Percentiles rank a stretch among this genome's conserved stretches.
Evolutionary conservation across 2,797 vertebrate genomes (phyloP).

Genomic region (Myripristis murdjan): DNA sequence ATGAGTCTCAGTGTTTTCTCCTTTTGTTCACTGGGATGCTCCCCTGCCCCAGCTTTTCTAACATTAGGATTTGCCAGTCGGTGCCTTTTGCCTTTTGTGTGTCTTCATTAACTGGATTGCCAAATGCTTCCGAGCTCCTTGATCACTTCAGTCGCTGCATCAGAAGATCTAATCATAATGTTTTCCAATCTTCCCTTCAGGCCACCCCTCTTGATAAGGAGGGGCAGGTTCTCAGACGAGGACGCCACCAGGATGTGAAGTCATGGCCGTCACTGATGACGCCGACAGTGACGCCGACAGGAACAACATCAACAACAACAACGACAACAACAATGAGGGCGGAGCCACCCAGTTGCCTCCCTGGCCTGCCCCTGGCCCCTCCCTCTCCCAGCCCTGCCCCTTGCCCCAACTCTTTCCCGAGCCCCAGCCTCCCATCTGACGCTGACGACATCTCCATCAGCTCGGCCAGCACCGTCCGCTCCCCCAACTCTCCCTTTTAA

Average conservation of each 20-base stretch:
- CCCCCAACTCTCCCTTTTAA: constrained; percentile 92
- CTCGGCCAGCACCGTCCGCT: constrained; percentile 92
- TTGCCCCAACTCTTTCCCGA: constrained; percentile 52
- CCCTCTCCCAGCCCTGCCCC: constrained; percentile 85
- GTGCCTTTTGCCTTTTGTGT: constrained; percentile 18
- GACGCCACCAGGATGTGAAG: constrained; percentile 99
- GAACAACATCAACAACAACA: constrained; percentile 81
- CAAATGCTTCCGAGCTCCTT: not conserved
- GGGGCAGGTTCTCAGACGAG: constrained; percentile 99
- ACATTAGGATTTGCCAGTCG: constrained; percentile 8
- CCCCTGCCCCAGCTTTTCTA: constrained; percentile 26
- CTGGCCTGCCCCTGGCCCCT: constrained; percentile 87
- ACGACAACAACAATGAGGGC: constrained; percentile 86
- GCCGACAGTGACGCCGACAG: constrained; percentile 86
- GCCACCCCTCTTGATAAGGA: constrained; percentile 99
- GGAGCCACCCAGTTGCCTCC: constrained; percentile 87
- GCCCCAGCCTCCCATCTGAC: constrained; percentile 72
- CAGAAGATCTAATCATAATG: constrained; percentile 3
- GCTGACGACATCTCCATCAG: constrained; percentile 88
- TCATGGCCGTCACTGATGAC: constrained; percentile 89
- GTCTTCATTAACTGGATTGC: constrained; percentile 14
- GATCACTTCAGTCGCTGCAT: not conserved
- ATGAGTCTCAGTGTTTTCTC: constrained; percentile 21
- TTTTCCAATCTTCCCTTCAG: constrained; percentile 78
- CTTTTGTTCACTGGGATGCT: constrained; percentile 32